Evolutionary conservation across 2,113 vertebrate species (phyloP).

Genomic region (Tachysurus fulvidraco): DNA sequence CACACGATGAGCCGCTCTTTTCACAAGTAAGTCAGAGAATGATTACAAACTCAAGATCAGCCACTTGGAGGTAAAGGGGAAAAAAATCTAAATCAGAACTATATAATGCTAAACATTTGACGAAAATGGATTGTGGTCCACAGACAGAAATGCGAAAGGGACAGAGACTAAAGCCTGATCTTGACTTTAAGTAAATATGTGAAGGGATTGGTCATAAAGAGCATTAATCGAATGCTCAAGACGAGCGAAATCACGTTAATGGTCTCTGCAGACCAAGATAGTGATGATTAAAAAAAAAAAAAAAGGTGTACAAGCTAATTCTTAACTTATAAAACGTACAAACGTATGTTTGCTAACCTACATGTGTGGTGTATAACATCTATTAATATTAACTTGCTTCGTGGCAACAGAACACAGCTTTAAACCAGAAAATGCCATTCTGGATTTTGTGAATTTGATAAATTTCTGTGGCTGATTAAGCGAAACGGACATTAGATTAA

Average conservation of each 20-base stretch:
- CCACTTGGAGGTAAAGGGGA: not conserved
- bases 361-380: not conserved
- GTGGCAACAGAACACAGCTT: not conserved
- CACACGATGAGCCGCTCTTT: not conserved
- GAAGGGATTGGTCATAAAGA: conserved; percentile 20
- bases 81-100: not conserved
- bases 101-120: not conserved
- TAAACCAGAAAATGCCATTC: not conserved
- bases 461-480: not conserved
- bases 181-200: conserved; percentile 2
- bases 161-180: not conserved
- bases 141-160: not conserved
- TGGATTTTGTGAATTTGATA: not conserved
- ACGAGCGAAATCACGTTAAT: conserved; percentile 27
- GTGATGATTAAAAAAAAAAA: not conserved
- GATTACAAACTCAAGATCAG: not conserved
- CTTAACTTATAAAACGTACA: conserved; percentile 19
- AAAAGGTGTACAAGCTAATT: conserved; percentile 3
- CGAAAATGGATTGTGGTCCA: not conserved
- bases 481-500: not conserved
- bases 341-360: conserved; percentile 1
- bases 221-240: conserved; percentile 16
- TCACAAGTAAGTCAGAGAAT: not conserved
- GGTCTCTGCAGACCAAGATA: conserved; percentile 30
- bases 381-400: not conserved